Base-by-base conservation (phyloP, 2,797 vertebrate species). In the Xyrichtys novacula region DNA sequence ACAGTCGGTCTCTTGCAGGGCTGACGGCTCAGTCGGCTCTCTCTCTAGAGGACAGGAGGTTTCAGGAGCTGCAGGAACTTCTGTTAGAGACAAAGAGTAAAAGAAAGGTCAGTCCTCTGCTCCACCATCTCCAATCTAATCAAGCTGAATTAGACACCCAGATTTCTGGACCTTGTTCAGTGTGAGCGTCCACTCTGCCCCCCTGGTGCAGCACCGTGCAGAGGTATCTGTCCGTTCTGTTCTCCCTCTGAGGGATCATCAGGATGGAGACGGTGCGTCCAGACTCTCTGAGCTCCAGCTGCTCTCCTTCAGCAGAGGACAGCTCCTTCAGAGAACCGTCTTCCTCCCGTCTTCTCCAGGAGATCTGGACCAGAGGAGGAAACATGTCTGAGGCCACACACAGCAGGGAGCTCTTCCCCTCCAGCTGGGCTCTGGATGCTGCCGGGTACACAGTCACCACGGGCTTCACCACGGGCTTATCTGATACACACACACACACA, bases 331-430 rank as follows among this genome's bases (percentile, higher is more conserved):
- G 7, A 17, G 0, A 0, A 0, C 66, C 56, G 2, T 23, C 7
- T 12, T 68, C 25, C 42, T 28, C 73, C 17, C 8, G 46, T 65
- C 57, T 73, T 25, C 32, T 73, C 83, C 80, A 85, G 74, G 38
- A 64, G 65, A 85, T 61, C 8, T 2, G 57, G 42, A 83, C 55
- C 68, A 55, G 17, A 50, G 83, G 63, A 56, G 83, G 83, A 58
- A 48, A 58, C 80, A 85, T 85, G 53, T 0, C 34, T 5, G 83
- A 80, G 67, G 83, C 79, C 70, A 55, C 6, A 36, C 78, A 85
- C 55, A 85, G 65, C 69, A 85, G 76, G 2, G 15, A 49, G 20
- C 43, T 66, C 16, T 8, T 50, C 39, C 32, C 48, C 57, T 60
- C 23, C 50, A 16, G 65, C 26, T 40, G 6, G 61, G 7, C 56